These are phyloP conservation scores for Donacobius atricapilla DNA, from an alignment of 2,113 vertebrate species.

Conservation along the genomic window DNA sequence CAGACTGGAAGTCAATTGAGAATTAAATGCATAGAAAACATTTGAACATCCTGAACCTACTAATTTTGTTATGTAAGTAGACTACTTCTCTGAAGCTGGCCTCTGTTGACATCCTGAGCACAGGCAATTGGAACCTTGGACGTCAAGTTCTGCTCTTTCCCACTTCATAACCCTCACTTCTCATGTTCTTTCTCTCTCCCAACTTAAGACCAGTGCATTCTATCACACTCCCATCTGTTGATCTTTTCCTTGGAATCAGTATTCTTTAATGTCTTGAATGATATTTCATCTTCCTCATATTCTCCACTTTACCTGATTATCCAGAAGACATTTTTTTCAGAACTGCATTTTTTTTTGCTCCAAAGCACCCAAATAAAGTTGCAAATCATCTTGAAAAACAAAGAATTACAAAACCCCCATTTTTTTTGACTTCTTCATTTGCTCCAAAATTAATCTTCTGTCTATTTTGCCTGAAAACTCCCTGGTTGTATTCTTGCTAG, in stretches of 20 bases:
- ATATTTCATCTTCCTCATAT: not conserved
- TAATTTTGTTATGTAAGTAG: not conserved
- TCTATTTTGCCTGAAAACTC: not conserved
- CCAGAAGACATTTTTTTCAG: not conserved
- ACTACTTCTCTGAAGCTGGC: not conserved
- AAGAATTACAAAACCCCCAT: rapidly evolving
- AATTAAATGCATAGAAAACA: not conserved
- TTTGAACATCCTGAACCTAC: not conserved
- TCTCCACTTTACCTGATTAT: not conserved
- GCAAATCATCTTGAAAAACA: not conserved
- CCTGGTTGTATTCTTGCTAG: not conserved
- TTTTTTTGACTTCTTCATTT: not conserved
- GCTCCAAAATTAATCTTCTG: not conserved
- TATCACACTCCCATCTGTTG: not conserved
- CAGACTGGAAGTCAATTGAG: not conserved
- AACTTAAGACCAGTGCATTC: not conserved
- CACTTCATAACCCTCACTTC: not conserved
- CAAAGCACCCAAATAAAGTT: not conserved
- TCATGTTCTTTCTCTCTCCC: not conserved
- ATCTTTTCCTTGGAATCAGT: not conserved
- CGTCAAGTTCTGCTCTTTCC: not conserved
- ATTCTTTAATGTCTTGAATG: not conserved
- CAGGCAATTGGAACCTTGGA: not conserved
- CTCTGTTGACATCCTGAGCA: not conserved
- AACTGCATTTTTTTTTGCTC: not conserved